A percentile compares a stretch with the other conserved stretches of the same genome.
phyloP scores from a whole-genome alignment of 30 jellyfish, hydroid and myxozoan genomes.

The Hydractinia echinata region DNA sequence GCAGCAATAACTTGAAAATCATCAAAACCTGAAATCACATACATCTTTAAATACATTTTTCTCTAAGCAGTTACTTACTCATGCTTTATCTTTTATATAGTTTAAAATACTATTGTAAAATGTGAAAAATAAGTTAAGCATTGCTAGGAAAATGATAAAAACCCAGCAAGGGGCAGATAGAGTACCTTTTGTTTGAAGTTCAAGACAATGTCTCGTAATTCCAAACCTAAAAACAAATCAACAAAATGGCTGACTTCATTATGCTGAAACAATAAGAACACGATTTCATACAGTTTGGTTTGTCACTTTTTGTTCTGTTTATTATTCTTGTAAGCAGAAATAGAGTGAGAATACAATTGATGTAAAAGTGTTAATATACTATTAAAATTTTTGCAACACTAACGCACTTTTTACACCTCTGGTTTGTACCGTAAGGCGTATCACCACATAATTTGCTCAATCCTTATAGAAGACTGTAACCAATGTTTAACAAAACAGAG shows the following conservation, averaged over 20 bases:
- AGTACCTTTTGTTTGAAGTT: constrained; percentile 52
- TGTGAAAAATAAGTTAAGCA: background rate
- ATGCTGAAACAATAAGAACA: background rate
- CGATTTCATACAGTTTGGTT: too few relatives aligned
- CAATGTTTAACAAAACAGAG: background rate
- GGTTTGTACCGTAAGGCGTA: too few relatives aligned
- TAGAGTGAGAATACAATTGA: too few relatives aligned
- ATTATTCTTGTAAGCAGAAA: too few relatives aligned
- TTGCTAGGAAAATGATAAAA: background rate
- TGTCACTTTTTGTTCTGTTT: too few relatives aligned
- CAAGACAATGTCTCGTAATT: constrained; percentile 54
- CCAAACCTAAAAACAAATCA: constrained; percentile 28
- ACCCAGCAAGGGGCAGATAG: background rate
- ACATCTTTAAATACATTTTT: background rate
- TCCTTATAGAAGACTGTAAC: too few relatives aligned
- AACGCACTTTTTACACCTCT: too few relatives aligned
- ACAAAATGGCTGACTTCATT: background rate
- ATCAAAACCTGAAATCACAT: constrained; percentile 49
- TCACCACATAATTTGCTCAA: too few relatives aligned
- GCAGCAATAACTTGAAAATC: constrained; percentile 50
- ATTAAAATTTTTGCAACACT: too few relatives aligned
- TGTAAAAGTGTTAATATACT: too few relatives aligned
- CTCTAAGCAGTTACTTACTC: too few relatives aligned
- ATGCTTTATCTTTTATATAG: background rate
- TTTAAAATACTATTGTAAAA: background rate